Evolutionary conservation across 2,797 vertebrate species (phyloP), one percentile per base, ranked within the genome.

Genomic region (Pempheris klunzingeri): DNA sequence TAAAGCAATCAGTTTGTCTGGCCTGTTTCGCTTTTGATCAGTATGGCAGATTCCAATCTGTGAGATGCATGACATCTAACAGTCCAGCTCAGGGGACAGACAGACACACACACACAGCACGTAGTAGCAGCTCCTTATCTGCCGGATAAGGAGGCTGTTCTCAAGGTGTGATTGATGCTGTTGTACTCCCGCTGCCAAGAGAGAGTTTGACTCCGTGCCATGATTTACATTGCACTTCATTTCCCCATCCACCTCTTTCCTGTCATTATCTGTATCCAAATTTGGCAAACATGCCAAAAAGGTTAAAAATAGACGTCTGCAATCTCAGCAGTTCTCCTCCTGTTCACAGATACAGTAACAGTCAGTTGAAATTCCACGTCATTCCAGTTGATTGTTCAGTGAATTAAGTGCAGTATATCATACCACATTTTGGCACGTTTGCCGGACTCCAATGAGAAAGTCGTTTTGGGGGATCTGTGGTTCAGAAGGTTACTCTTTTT

Each of bases 151-250:
- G 52, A 52, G 36, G 34, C 69, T 81, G 63, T 64, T 77, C 46
- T 67, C 6, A 46, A 77, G 80, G 77, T 87, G 83, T 80, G 86
- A 89, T 81, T 87, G 82, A 92, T 87, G 82, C 67, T 44, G 55
- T n/a, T 71, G 70, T 70, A n/a, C 34, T 76, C 60, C 32, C 7
- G 0, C 53, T 71, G 77, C 77, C 79, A 44, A 74, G 38, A 63
- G 30, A 62, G 43, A 74, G 62, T 78, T 77, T 82, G 71, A 82
- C 62, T 90, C 61, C 30, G 6, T 13, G 39, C 65, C 58, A 34
- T 77, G 84, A 88, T 84, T 89, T 70, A 46, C 73, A 28, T 12
- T 52, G 22, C 75, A 58, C 74, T 80, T 67, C 41, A 73, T 53
- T 75, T 66, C 55, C 73, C 43, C 60, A 22, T 63, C 54, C 28